phyloP scores from a whole-genome alignment of 2,797 vertebrate genomes.

The Phataginus tetradactyla region DNA sequence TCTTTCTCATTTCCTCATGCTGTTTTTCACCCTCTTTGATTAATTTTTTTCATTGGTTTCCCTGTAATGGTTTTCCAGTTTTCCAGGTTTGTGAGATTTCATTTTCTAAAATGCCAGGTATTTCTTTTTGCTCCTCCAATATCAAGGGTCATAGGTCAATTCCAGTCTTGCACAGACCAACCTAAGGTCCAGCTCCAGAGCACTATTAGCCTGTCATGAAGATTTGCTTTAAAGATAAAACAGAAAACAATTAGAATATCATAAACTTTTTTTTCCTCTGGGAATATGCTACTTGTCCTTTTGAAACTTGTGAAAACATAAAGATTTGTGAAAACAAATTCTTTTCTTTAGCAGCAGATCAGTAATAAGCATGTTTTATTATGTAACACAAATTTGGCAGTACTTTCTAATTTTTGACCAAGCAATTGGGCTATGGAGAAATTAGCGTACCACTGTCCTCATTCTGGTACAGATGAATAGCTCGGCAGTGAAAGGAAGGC shows the following conservation, averaged over 20 bases:
- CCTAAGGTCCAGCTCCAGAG: not conserved
- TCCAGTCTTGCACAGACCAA: not conserved
- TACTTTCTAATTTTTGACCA: slow-evolving; percentile 63
- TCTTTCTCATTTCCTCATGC: not conserved
- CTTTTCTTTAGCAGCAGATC: slow-evolving; percentile 27
- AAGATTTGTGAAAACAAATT: slow-evolving; percentile 56
- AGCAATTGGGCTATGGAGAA: slow-evolving; percentile 68
- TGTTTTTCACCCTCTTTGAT: not conserved
- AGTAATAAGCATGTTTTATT: not conserved
- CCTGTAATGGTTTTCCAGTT: not conserved
- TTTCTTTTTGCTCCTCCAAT: not conserved
- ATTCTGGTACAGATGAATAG: slow-evolving; percentile 48
- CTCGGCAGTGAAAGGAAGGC: slow-evolving; percentile 67
- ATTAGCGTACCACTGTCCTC: slow-evolving; percentile 36
- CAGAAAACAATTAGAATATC: not conserved
- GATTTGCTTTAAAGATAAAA: not conserved
- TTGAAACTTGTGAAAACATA: not conserved
- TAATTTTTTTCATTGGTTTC: slow-evolving; percentile 37
- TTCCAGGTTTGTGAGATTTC: not conserved
- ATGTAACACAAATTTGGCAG: slow-evolving; percentile 62
- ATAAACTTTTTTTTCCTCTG: not conserved
- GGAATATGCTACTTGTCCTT: not conserved
- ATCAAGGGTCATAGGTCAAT: not conserved
- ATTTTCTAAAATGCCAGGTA: not conserved
- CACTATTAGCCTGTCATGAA: not conserved